Evolutionary conservation across 2,797 vertebrate genomes (phyloP).

Genomic region (Natrix natrix): DNA sequence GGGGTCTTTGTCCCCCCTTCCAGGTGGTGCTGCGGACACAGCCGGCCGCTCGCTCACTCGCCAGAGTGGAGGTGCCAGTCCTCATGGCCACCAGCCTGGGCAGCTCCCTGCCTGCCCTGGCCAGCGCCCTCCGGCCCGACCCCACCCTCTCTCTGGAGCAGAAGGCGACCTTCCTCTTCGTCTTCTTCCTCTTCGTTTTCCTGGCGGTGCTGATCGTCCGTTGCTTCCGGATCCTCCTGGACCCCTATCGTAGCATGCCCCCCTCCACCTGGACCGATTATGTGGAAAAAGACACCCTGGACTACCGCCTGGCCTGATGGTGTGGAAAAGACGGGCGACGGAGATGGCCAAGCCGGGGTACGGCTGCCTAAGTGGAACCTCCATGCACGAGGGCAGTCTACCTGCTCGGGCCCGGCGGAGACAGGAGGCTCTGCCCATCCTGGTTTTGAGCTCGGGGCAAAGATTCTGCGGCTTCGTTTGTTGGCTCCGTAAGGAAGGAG

Average conservation of each 20-base stretch:
- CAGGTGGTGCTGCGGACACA: constrained; percentile 23
- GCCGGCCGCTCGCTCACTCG: constrained; percentile 20
- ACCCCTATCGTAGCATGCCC: constrained; percentile 86
- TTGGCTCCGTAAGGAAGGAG: background rate
- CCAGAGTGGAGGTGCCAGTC: constrained; percentile 46
- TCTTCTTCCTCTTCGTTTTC: constrained; percentile 85
- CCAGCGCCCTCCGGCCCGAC: constrained; percentile 65
- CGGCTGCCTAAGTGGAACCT: too few species aligned
- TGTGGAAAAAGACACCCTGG: constrained; percentile 84
- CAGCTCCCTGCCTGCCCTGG: constrained; percentile 71
- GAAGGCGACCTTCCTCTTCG: constrained; percentile 82
- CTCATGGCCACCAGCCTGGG: constrained; percentile 67
- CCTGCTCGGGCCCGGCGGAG: background rate
- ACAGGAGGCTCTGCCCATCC: background rate
- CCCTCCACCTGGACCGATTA: constrained; percentile 87
- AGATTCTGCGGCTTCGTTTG: background rate
- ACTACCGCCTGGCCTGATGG: constrained; percentile 81
- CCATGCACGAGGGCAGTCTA: background rate
- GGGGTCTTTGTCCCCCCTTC: background rate
- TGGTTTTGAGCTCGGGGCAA: background rate
- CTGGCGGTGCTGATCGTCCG: constrained; percentile 83
- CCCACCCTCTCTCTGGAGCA: constrained; percentile 80
- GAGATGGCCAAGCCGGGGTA: too few species aligned
- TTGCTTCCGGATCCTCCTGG: constrained; percentile 85
- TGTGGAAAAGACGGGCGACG: too few species aligned